Evolutionary conservation across 2,888 invertebrate species (phyloP).

Genomic region (Caradrina kadenii): DNA sequence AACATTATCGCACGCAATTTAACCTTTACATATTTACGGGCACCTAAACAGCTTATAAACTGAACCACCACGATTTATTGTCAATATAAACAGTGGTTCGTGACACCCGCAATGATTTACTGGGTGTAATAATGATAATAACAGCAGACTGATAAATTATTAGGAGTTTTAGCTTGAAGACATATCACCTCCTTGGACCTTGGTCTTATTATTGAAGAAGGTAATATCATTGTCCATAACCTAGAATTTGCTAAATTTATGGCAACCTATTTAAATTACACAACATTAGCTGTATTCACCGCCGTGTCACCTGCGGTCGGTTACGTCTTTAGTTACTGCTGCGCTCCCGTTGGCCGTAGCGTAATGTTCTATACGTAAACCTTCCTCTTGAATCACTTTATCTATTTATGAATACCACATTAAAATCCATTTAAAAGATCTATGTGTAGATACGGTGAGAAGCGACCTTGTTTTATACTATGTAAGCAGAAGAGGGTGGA

Average conservation of each 20-base stretch:
- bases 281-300: too few species aligned
- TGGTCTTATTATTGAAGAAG: constrained; percentile 9
- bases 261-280: too few species aligned
- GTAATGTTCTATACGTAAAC: too few species aligned
- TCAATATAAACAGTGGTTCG: constrained; percentile 22
- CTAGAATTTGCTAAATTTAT: neutral
- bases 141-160: constrained; percentile 35
- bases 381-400: too few species aligned
- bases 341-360: too few species aligned
- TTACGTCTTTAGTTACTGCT: too few species aligned
- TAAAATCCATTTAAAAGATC: too few species aligned
- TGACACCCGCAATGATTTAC: constrained; percentile 47
- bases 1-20: neutral
- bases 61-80: constrained; percentile 31
- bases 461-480: too few species aligned
- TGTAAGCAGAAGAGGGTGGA: too few species aligned
- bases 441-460: too few species aligned
- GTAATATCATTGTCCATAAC: neutral
- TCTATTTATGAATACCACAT: too few species aligned
- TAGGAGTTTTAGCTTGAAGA: constrained; percentile 13
- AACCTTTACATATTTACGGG: constrained; percentile 7
- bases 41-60: constrained; percentile 23
- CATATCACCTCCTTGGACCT: constrained; percentile 16
- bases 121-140: constrained; percentile 33
- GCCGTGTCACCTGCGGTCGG: too few species aligned